A percentile compares a stretch with the other conserved stretches of the same genome.
Evolutionary conservation across 2,797 vertebrate species (phyloP).

Genomic region (Chrysocyon brachyurus): DNA sequence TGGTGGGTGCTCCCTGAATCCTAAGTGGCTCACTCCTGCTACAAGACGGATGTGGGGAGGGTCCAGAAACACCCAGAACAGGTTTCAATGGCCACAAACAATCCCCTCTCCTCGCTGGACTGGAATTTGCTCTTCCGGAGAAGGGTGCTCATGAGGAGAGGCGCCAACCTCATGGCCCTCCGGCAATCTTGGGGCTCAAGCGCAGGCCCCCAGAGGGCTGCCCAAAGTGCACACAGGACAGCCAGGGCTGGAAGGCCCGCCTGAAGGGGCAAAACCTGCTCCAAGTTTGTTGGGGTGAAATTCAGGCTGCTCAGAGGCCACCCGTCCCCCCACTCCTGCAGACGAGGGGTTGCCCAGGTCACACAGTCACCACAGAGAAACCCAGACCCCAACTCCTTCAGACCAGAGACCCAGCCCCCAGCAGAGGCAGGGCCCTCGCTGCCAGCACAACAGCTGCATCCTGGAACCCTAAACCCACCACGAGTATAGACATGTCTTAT

Average conservation of each 20-base stretch:
- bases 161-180: neutral
- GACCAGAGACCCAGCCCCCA: neutral
- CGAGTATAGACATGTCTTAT: neutral
- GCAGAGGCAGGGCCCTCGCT: too few species aligned
- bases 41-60: accelerated
- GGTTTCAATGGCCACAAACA: accelerated
- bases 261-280: neutral
- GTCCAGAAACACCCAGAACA: neutral
- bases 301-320: too few species aligned
- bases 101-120: neutral
- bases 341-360: neutral
- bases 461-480: neutral
- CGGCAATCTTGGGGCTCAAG: accelerated
- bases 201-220: too few species aligned
- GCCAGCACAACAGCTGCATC: accelerated
- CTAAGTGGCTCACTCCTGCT: neutral
- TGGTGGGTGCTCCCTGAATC: neutral
- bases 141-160: neutral
- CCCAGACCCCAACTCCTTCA: neutral
- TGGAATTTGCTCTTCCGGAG: neutral
- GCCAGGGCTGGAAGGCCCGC: too few species aligned
- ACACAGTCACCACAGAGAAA: accelerated
- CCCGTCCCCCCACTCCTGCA: accelerated
- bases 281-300: accelerated
- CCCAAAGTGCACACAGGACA: accelerated